A percentile compares a stretch with the other conserved stretches of the same genome.
Evolutionary conservation across 2,113 vertebrate species (phyloP).

Genomic region (Fregata magnificens): DNA sequence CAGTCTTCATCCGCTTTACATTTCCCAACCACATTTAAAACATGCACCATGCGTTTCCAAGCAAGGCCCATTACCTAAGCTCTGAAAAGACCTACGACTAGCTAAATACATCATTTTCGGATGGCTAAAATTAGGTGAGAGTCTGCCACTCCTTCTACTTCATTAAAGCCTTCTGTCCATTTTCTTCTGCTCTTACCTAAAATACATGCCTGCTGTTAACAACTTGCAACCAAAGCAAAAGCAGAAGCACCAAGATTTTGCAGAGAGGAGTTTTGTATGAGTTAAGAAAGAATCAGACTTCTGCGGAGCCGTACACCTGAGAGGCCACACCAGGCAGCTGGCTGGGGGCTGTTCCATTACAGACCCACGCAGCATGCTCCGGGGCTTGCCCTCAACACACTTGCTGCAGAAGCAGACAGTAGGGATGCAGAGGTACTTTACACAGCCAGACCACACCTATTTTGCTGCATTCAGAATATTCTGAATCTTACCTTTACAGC

Average conservation of each 20-base stretch:
- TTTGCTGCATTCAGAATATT: background rate
- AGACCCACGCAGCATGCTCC: accelerated
- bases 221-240: background rate
- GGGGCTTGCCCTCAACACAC: background rate
- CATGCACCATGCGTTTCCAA: background rate
- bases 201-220: background rate
- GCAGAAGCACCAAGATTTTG: background rate
- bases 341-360: background rate
- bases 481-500: background rate
- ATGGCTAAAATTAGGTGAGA: background rate
- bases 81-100: background rate
- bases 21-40: background rate
- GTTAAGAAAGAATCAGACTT: background rate
- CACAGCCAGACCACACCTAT: background rate
- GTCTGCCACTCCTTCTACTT: background rate
- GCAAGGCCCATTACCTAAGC: background rate
- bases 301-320: accelerated
- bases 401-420: background rate
- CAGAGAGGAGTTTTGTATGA: background rate
- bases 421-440: background rate
- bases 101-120: background rate
- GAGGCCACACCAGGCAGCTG: background rate
- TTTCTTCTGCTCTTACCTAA: background rate
- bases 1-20: background rate
- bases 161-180: background rate